Percentiles rank a stretch among this genome's conserved stretches.
These are phyloP conservation scores for Choristoneura rosaceana DNA, from an alignment of 2,888 invertebrate genomes.

Conservation along the genomic window DNA sequence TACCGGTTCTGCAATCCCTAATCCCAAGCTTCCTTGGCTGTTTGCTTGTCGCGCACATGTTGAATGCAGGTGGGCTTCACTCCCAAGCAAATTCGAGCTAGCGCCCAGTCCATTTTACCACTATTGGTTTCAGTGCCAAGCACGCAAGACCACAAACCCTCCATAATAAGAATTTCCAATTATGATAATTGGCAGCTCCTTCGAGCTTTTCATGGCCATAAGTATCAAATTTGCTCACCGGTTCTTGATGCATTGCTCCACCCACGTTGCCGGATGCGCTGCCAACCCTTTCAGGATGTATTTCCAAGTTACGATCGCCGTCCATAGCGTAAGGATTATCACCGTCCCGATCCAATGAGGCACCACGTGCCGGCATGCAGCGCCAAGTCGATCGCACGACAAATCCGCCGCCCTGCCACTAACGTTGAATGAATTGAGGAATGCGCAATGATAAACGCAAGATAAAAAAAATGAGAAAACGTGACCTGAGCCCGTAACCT, in stretches of 20 bases:
- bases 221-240: not conserved
- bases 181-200: not conserved
- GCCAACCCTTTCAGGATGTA: not conserved
- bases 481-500: not conserved
- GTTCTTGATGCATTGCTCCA: not conserved
- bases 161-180: constrained; percentile 19
- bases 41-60: not conserved
- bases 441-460: not conserved
- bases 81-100: constrained; percentile 1
- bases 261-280: not conserved
- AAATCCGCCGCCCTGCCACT: constrained; percentile 1
- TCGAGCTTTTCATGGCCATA: not conserved
- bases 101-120: not conserved
- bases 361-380: constrained; percentile 1
- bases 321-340: not conserved
- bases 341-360: not conserved
- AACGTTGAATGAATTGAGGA: not conserved
- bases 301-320: not conserved
- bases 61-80: not conserved
- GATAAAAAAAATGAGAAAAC: not conserved
- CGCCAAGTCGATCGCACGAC: not conserved
- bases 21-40: constrained; percentile 11
- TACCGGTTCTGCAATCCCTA: too few relatives aligned
- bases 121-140: constrained; percentile 6
- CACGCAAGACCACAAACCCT: constrained; percentile 14